Percentiles rank a stretch among this genome's conserved stretches.
phyloP scores from a whole-genome alignment of 1,140 invertebrate species.

The Eulimnadia texana region DNA sequence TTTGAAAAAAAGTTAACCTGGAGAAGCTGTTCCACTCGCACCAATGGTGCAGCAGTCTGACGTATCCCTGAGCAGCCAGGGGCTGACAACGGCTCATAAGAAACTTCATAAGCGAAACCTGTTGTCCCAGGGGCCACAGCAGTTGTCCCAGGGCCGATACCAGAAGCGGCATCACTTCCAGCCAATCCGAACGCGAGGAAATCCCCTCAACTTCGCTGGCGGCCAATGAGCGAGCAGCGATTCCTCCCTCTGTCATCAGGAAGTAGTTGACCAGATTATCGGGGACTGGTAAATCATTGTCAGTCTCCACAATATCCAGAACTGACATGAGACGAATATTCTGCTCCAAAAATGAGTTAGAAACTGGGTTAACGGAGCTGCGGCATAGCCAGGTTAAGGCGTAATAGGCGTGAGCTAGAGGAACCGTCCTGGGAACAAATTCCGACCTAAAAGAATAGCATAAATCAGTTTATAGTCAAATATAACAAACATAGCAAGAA shows the following conservation, averaged over 20 bases:
- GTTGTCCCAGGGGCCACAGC: constrained; percentile 62
- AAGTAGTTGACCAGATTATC: background rate
- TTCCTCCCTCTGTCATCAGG: background rate
- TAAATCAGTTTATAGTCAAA: too few relatives aligned
- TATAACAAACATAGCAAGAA: too few relatives aligned
- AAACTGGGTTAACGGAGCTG: background rate
- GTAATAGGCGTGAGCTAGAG: constrained; percentile 61
- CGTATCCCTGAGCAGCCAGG: constrained; percentile 60
- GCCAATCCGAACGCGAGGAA: background rate
- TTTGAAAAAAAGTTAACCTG: constrained; percentile 34
- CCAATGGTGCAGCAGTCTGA: constrained; percentile 58
- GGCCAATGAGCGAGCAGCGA: background rate
- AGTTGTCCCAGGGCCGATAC: constrained; percentile 23
- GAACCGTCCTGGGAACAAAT: constrained; percentile 43
- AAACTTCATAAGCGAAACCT: constrained; percentile 66
- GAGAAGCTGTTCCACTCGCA: constrained; percentile 65
- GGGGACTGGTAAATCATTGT: background rate
- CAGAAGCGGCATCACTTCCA: background rate
- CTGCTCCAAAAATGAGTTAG: constrained; percentile 1
- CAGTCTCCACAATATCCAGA: background rate
- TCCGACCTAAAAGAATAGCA: constrained; percentile 20
- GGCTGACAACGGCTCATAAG: constrained; percentile 56
- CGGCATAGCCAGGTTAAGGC: constrained; percentile 55
- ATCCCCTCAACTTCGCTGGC: background rate
- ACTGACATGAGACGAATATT: constrained; percentile 6